Conservation (phyloP, 1,140 invertebrate species). For the Gerris buenoi region DNA sequence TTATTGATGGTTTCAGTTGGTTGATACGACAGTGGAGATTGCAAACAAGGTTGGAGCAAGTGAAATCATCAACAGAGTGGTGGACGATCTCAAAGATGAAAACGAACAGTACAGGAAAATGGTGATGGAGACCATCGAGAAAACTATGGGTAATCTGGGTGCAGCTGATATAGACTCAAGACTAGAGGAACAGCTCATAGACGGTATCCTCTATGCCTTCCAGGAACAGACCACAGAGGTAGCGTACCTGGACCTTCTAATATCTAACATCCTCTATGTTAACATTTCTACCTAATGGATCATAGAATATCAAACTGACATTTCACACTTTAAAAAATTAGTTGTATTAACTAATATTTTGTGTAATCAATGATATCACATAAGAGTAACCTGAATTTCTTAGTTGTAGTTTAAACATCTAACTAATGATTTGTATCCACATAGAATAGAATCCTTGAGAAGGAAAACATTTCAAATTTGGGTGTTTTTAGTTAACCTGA, state of each 20-base stretch:
- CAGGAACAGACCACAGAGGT: slow-evolving; percentile 98
- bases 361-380: too few relatives aligned
- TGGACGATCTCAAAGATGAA: slow-evolving; percentile 98
- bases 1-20: slow-evolving; percentile 42
- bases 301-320: slow-evolving; percentile 6
- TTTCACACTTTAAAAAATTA: too few relatives aligned
- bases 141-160: slow-evolving; percentile 93
- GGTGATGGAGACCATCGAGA: slow-evolving; percentile 99
- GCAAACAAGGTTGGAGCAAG: slow-evolving; percentile 98
- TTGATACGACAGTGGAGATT: slow-evolving; percentile 99
- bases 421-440: too few relatives aligned
- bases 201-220: slow-evolving; percentile 98
- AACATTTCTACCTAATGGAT: too few relatives aligned
- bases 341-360: too few relatives aligned
- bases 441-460: too few relatives aligned
- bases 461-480: too few relatives aligned
- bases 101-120: slow-evolving; percentile 99
- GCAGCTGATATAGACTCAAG: slow-evolving; percentile 95
- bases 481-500: too few relatives aligned
- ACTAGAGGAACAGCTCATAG: slow-evolving; percentile 96
- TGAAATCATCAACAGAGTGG: slow-evolving; percentile 95
- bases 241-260: slow-evolving; percentile 14
- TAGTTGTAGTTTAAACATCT: too few relatives aligned
- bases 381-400: too few relatives aligned
- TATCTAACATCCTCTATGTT: too few relatives aligned